These are phyloP conservation scores for Artibeus jamaicensis DNA, from an alignment of 2,797 vertebrate species.

Conservation along the genomic window DNA sequence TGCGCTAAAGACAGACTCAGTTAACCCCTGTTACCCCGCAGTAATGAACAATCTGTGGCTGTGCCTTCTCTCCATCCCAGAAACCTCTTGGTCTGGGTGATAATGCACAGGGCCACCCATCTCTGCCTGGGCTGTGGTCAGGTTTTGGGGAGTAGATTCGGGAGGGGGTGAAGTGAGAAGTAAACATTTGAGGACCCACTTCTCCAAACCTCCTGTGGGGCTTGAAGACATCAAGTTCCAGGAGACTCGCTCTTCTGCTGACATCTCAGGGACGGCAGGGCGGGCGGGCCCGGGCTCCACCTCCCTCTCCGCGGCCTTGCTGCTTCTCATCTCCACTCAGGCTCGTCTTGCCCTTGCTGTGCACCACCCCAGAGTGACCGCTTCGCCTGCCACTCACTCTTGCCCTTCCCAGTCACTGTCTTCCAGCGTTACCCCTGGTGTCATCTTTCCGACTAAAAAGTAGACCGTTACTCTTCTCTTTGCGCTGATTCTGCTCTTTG, in stretches of 20 bases:
- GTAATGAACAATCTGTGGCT: not conserved
- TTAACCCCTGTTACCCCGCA: not conserved
- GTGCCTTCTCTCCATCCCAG: not conserved
- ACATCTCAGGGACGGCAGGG: not conserved
- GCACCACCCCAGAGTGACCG: not conserved
- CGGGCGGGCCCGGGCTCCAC: not conserved
- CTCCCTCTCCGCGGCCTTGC: not conserved
- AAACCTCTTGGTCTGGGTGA: not conserved
- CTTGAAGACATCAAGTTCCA: not conserved
- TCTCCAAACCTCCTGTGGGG: not conserved
- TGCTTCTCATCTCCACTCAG: not conserved
- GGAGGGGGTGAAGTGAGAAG: not conserved
- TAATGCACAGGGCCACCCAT: not conserved
- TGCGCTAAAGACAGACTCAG: not conserved
- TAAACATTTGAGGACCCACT: not conserved
- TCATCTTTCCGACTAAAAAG: not conserved
- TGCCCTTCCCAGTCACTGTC: not conserved
- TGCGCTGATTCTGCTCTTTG: not conserved
- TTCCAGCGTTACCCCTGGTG: accelerated
- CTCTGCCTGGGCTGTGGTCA: not conserved
- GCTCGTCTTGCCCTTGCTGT: not conserved
- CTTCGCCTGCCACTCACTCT: too few species aligned
- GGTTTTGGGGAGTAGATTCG: not conserved
- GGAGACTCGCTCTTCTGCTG: not conserved
- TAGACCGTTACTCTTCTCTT: not conserved